Conservation (phyloP, 1,140 invertebrate species). For the Lucilia sericata region DNA sequence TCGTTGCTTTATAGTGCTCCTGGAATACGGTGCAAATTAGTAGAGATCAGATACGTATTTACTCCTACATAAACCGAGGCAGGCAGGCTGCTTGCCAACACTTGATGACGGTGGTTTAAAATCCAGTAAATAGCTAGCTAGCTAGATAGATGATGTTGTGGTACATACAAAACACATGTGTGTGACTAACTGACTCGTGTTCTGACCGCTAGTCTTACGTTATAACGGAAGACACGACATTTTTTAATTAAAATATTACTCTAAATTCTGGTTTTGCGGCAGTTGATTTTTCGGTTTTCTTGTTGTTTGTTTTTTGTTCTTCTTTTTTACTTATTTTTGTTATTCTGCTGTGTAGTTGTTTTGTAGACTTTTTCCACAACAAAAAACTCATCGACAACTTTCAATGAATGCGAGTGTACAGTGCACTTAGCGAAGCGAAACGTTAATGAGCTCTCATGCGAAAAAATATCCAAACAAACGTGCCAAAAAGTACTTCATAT, state of each 20-base stretch:
- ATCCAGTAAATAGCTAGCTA: neutral
- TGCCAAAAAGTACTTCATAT: conserved; percentile 31
- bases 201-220: neutral
- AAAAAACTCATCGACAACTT: neutral
- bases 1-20: neutral
- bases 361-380: neutral
- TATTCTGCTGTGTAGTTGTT: neutral
- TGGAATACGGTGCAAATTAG: conserved; percentile 13
- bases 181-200: neutral
- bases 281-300: neutral
- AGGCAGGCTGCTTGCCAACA: neutral
- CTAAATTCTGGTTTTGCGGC: conserved; percentile 19
- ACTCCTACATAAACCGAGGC: neutral
- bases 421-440: conserved; percentile 66
- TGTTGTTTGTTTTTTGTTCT: neutral
- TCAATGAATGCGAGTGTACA: conserved; percentile 44
- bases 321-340: neutral
- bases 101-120: neutral
- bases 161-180: neutral
- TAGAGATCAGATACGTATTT: conserved; percentile 1
- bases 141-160: too few relatives aligned
- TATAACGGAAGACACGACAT: neutral
- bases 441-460: conserved; percentile 67
- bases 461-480: conserved; percentile 59
- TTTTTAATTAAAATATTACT: conserved; percentile 20